These are phyloP conservation scores for Philhelius pedissequus DNA, from an alignment of 2,888 invertebrate genomes.

Conservation along the genomic window DNA sequence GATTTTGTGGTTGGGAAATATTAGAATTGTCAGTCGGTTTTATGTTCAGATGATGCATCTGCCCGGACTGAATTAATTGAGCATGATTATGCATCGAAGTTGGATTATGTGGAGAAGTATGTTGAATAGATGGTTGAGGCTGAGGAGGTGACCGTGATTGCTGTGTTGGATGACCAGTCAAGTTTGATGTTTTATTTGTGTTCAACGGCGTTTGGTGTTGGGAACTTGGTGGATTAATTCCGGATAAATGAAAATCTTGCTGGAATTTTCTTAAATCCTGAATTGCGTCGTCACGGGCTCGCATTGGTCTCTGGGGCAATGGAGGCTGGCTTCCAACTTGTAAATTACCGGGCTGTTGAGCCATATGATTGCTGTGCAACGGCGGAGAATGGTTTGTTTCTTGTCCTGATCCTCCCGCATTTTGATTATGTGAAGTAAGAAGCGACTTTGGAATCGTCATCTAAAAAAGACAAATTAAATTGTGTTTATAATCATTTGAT, in stretches of 20 bases:
- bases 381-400: conserved; percentile 75
- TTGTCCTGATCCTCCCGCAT: conserved; percentile 43
- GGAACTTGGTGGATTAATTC: conserved; percentile 72
- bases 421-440: conserved; percentile 73
- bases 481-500: neutral
- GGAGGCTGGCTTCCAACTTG: conserved; percentile 72
- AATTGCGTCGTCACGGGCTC: conserved; percentile 76
- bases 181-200: conserved; percentile 71
- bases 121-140: conserved; percentile 72
- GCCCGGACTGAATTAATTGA: conserved; percentile 51
- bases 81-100: conserved; percentile 37
- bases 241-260: conserved; percentile 87
- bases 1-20: conserved; percentile 64
- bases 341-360: conserved; percentile 63
- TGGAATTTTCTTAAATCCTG: conserved; percentile 88
- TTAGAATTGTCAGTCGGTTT: conserved; percentile 69
- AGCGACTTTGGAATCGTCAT: conserved; percentile 73
- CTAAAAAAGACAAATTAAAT: conserved; percentile 26
- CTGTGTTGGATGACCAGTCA: conserved; percentile 75
- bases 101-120: conserved; percentile 38
- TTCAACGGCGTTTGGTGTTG: conserved; percentile 74
- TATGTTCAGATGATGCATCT: conserved; percentile 70
- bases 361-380: conserved; percentile 71
- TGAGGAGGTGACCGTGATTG: conserved; percentile 75
- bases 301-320: conserved; percentile 75